Conservation (phyloP, 2,113 vertebrate species). For the Riparia riparia region DNA sequence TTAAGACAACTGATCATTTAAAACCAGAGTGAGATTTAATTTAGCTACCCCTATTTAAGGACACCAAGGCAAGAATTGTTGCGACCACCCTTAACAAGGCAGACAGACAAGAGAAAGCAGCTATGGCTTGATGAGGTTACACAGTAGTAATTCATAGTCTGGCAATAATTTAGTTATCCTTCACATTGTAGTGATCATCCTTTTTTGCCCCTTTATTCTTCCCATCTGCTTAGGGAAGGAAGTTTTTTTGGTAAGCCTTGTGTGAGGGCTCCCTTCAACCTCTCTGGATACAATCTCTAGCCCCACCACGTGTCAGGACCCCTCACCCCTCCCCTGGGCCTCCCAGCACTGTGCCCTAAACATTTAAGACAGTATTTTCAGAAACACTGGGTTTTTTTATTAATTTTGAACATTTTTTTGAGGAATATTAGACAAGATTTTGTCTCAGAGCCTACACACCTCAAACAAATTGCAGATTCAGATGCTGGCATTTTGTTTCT, state of each 20-base stretch:
- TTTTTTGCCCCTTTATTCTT: background rate
- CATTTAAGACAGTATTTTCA: background rate
- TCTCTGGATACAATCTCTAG: background rate
- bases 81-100: background rate
- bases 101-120: background rate
- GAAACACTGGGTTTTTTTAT: background rate
- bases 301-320: fast-evolving
- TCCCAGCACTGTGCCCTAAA: background rate
- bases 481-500: background rate
- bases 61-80: background rate
- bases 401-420: background rate
- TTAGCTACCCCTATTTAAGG: background rate
- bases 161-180: background rate
- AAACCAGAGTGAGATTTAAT: background rate
- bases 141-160: background rate
- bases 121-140: background rate
- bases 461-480: background rate
- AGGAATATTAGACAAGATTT: background rate
- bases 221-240: background rate
- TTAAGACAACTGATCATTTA: conserved; percentile 3
- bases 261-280: background rate
- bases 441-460: background rate
- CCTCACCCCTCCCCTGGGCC: fast-evolving
- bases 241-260: background rate
- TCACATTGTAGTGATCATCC: background rate